phyloP scores from a whole-genome alignment of 2,113 vertebrate genomes.

The Misgurnus anguillicaudatus region DNA sequence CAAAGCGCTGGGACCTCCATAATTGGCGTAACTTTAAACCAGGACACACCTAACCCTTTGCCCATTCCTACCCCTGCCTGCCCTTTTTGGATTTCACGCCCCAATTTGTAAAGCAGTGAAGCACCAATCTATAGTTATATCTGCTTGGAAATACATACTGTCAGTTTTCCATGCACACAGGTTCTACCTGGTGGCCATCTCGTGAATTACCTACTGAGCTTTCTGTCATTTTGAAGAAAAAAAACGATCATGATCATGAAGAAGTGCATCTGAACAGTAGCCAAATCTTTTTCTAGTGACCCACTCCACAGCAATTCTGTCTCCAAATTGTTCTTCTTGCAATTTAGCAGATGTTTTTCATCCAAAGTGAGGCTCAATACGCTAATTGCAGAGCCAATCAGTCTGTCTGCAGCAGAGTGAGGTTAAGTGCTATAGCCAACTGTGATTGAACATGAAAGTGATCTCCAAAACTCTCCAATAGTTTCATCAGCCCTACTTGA shows the following conservation, averaged over 20 bases:
- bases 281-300: neutral
- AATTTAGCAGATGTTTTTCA: slow-evolving; percentile 13
- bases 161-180: neutral
- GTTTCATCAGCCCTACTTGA: neutral
- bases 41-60: no score
- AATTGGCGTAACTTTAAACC: no score
- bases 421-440: slow-evolving; percentile 23
- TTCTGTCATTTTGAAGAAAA: neutral
- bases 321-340: neutral
- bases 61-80: no score
- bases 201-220: neutral
- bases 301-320: neutral
- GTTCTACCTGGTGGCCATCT: slow-evolving; percentile 23
- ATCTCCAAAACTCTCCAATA: neutral
- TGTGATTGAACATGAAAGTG: slow-evolving; percentile 22
- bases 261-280: neutral
- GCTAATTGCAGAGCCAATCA: neutral
- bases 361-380: neutral
- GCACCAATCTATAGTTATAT: no score
- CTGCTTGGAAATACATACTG: no score
- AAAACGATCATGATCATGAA: neutral
- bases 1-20: no score
- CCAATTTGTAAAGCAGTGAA: no score
- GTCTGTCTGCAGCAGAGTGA: neutral
- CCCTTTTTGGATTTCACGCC: no score